These are phyloP conservation scores for Cephus spinipes DNA, from an alignment of 2,888 invertebrate species.

Conservation along the genomic window DNA sequence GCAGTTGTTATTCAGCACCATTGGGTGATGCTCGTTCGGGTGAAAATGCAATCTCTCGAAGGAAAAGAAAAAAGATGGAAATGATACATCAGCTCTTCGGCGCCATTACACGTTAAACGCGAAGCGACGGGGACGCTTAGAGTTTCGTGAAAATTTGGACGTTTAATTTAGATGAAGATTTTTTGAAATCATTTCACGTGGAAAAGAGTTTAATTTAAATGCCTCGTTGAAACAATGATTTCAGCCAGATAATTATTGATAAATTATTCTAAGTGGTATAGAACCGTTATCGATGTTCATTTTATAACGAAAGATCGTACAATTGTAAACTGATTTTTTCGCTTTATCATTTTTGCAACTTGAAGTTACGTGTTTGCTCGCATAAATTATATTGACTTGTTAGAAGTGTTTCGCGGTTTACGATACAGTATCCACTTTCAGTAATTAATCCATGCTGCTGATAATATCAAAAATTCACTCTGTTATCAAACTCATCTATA, in stretches of 20 bases:
- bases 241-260: too few species aligned
- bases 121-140: too few species aligned
- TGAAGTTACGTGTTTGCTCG: background rate
- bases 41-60: constrained; percentile 1
- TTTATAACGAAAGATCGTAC: too few species aligned
- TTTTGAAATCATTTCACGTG: too few species aligned
- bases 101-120: background rate
- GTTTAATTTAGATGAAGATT: too few species aligned
- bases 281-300: too few species aligned
- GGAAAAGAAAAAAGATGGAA: background rate
- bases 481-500: background rate
- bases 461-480: background rate
- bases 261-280: too few species aligned
- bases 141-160: too few species aligned
- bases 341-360: too few species aligned
- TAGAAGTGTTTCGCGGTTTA: background rate
- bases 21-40: constrained; percentile 8
- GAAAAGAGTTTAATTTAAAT: too few species aligned
- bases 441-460: background rate
- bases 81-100: constrained; percentile 10
- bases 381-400: background rate
- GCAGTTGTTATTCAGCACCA: background rate
- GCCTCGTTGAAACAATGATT: too few species aligned
- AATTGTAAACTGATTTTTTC: too few species aligned
- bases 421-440: background rate